Evolutionary conservation across 92 coral and sea anemone genomes (phyloP).

Genomic region (Porites divaricata): DNA sequence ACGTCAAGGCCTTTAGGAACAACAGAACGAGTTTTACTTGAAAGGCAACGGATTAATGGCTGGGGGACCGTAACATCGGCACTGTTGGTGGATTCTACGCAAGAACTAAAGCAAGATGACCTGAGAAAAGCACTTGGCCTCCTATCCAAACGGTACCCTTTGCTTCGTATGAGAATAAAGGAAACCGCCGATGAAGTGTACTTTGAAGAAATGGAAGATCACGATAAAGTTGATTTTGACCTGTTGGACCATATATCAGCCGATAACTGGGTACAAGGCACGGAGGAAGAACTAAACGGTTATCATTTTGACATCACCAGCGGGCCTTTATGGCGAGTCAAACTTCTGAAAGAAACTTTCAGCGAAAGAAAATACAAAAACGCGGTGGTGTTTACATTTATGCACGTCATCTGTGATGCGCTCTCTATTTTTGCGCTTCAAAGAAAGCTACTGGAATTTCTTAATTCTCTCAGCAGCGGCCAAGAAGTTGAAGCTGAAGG

Average conservation of each 20-base stretch:
- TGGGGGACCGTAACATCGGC: conserved; percentile 4
- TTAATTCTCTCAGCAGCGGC: background rate
- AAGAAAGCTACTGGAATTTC: background rate
- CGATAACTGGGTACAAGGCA: conserved; percentile 19
- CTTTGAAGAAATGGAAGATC: conserved; percentile 43
- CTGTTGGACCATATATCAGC: background rate
- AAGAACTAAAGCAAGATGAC: conserved; percentile 14
- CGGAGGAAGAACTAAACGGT: conserved; percentile 28
- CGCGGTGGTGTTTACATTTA: conserved; percentile 9
- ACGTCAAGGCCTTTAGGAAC: background rate
- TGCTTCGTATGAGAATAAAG: conserved; percentile 41
- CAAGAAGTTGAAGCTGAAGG: conserved; percentile 27
- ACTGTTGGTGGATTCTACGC: conserved; percentile 27
- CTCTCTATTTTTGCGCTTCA: background rate
- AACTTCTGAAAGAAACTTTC: conserved; percentile 7
- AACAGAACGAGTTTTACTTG: background rate
- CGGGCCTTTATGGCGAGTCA: conserved; percentile 56
- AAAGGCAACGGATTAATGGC: background rate
- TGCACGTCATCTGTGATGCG: conserved; percentile 2
- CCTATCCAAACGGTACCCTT: conserved; percentile 32
- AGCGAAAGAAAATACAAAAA: conserved; percentile 13
- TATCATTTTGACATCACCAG: background rate
- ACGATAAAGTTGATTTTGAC: conserved; percentile 5
- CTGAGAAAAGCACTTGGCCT: conserved; percentile 27
- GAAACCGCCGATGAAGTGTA: background rate